Evolutionary conservation across 2,888 invertebrate species (phyloP).

Genomic region (Galeruca laticollis): DNA sequence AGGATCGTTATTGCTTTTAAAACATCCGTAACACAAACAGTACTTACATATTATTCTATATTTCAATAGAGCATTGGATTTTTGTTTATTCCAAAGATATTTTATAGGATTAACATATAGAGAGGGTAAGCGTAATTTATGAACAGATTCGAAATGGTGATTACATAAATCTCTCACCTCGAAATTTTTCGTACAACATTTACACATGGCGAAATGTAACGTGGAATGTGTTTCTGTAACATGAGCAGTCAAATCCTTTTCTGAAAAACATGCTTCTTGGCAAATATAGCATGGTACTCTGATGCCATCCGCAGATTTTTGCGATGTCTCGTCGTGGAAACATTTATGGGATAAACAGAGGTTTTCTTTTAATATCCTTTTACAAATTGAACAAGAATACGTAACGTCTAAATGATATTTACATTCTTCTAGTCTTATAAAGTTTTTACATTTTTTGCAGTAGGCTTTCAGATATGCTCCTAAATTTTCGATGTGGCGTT

Average conservation of each 20-base stretch:
- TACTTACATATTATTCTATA: constrained; percentile 5
- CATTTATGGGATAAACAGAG: constrained; percentile 40
- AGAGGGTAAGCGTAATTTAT: not conserved
- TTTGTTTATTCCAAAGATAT: constrained; percentile 6
- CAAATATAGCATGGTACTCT: constrained; percentile 41
- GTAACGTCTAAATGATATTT: constrained; percentile 39
- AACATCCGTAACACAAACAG: constrained; percentile 11
- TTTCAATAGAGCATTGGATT: not conserved
- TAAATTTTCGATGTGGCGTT: constrained; percentile 40
- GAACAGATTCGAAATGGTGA: constrained; percentile 25
- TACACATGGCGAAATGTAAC: constrained; percentile 28
- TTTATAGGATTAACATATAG: not conserved
- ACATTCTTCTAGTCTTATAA: constrained; percentile 40
- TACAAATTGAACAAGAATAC: constrained; percentile 45
- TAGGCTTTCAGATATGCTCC: constrained; percentile 45
- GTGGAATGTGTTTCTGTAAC: constrained; percentile 38
- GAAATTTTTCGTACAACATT: constrained; percentile 38
- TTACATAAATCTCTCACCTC: constrained; percentile 16
- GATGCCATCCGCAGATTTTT: constrained; percentile 29
- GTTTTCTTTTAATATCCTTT: constrained; percentile 36
- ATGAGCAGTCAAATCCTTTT: constrained; percentile 36
- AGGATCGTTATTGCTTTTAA: not conserved
- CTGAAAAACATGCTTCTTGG: constrained; percentile 39
- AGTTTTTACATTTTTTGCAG: constrained; percentile 43
- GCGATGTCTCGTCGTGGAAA: constrained; percentile 34